phyloP scores from a whole-genome alignment of 2,113 vertebrate species.

The Phalacrocorax aristotelis region DNA sequence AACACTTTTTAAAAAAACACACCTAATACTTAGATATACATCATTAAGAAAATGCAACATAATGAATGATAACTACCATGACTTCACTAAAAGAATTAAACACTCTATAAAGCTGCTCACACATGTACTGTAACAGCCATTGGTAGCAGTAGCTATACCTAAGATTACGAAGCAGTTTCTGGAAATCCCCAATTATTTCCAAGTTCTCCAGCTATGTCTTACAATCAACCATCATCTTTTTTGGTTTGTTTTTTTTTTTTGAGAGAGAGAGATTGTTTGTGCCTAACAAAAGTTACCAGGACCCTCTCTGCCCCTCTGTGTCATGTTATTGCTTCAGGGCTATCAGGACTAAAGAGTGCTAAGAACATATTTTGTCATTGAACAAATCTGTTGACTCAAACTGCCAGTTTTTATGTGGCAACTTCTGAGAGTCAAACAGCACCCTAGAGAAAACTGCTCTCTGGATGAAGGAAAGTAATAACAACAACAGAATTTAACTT shows the following conservation, averaged over 20 bases:
- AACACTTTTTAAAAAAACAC: not conserved
- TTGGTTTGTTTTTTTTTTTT: not conserved
- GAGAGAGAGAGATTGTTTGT: not conserved
- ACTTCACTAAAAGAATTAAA: not conserved
- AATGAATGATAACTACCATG: not conserved
- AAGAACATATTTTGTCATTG: conserved; percentile 32
- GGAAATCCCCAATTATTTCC: not conserved
- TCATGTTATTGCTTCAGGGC: not conserved
- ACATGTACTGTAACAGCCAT: not conserved
- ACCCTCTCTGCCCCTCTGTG: not conserved
- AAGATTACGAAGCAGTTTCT: not conserved
- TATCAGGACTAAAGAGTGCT: not conserved
- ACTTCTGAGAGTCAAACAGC: not conserved
- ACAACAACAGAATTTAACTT: conserved; percentile 11
- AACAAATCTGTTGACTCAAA: conserved; percentile 46
- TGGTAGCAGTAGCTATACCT: not conserved
- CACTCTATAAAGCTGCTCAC: not conserved
- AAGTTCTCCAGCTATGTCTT: not conserved
- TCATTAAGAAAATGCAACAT: not conserved
- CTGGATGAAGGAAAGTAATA: conserved; percentile 18
- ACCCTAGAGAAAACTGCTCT: conserved; percentile 29
- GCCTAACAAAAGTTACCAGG: not conserved
- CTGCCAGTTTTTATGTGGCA: not conserved
- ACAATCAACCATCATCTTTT: rapidly evolving
- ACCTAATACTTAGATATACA: not conserved